Base-by-base conservation (phyloP, 2,888 invertebrate genomes). In the Brassicogethes aeneus region DNA sequence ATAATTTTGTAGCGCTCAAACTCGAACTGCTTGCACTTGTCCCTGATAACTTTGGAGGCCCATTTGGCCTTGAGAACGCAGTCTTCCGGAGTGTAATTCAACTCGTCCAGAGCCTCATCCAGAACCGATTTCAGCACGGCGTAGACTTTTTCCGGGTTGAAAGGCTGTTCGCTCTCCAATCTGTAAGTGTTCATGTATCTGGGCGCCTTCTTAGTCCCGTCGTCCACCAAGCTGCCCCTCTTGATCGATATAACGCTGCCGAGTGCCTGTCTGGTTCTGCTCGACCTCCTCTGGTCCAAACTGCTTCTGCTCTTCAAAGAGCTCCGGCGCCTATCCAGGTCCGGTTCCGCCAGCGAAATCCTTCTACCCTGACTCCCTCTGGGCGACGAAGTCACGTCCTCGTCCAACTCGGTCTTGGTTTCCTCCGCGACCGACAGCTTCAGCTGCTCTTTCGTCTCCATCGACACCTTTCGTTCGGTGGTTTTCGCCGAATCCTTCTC, bases 1-100 rank as follows among this genome's bases (percentile, higher is more conserved):
- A 82, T 66, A 37, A 83, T 68, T 61, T 81, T 79, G 60, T 57
- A 75, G 83, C 85, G 79, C 61, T 84, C 81, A 61, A 75, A 84
- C 45, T 78, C 73, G 57, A 80, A 71, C 60, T 75, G 77, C 62
- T 80, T 79, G 12, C 84, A 70, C 45, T 73, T 71, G 17, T 70
- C 68, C 17, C 77, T 72, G 45, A 85, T 77, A 35, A 73, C 75
- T 45, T 73, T 71, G 0, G 80, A 73, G 44, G 82, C 67, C 51
- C 67, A 70, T 51, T 66, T 72, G 3, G 77, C 70, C 44, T 79
- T 72, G 38, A 75, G 65, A 2, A 77, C 72, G 32, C 76, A 74
- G 36, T 75, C 70, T 8, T 69, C 64, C 36, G 77, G 70, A 51
- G 82, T 81, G 51, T 78, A 80, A 31, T 74, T 73, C 43, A 78